Evolutionary conservation across 2,113 vertebrate species (phyloP), one percentile per base, ranked within the genome.

Genomic region (Labrus mixtus): DNA sequence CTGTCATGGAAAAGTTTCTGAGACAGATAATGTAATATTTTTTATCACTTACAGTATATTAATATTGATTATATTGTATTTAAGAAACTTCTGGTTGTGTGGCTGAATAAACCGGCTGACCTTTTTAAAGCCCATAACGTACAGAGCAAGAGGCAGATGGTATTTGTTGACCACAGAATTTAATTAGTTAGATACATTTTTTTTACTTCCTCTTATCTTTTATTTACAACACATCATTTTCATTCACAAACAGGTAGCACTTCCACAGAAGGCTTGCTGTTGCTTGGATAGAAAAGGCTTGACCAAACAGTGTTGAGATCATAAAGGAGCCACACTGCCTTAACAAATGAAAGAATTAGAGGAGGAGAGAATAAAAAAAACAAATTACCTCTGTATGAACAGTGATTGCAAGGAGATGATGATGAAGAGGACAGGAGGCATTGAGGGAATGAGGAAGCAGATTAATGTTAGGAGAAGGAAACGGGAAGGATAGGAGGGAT

Each of bases 401-500:
- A 22, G 64, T 39, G 33, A 62, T 20, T 37, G 5, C 10, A 10
- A 37, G 55, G 10, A 10, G 45, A 43, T 6, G 43, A 62, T 36
- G 22, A 59, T 15, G 68, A 59, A 29, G 13, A 61, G 51, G 59
- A 53, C 2, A 48, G 6, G 16, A 19, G 39, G 19, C 19, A 72
- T 22, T 36, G 50, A 58, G 55, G 45, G 51, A 68, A 72, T 43
- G 72, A 59, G 57, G 69, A 74, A 54, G 43, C 39, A 72, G 33
- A 51, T 4, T 7, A 37, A 43, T 58, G 61, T 37, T 10, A 51
- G 50, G 33, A 45, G 37, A 48, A 76, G 72, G 76, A 77, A 70
- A 55, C 13, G 29, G 45, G 57, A 23, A 51, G 71, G 66, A 65
- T 16, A 46, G 73, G 48, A 83, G 80, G 54, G 83, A 88, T 88